phyloP scores from a whole-genome alignment of 2,888 invertebrate species.

The Lasioglossum morio region DNA sequence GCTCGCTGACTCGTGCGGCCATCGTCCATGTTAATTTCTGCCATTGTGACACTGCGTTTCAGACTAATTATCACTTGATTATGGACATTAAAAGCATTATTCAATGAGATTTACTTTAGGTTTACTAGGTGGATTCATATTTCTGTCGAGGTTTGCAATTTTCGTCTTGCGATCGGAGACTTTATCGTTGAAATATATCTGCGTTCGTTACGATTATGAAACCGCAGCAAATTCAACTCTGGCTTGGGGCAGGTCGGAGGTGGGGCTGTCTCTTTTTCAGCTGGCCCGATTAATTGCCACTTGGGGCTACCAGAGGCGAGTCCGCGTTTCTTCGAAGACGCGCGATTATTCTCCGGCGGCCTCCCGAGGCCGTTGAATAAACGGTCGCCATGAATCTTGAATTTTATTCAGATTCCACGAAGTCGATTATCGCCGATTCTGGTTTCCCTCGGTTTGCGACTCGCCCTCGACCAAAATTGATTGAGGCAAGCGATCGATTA shows the following conservation, averaged over 20 bases:
- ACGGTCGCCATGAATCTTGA: constrained; percentile 19
- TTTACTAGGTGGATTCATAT: background rate
- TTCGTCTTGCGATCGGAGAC: background rate
- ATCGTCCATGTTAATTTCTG: background rate
- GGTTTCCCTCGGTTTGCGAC: background rate
- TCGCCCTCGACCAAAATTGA: background rate
- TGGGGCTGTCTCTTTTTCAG: background rate
- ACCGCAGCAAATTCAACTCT: background rate
- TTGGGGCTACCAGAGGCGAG: background rate
- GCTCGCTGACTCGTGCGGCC: background rate
- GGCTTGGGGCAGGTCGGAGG: background rate
- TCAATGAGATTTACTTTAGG: background rate
- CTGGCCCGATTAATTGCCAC: constrained; percentile 14
- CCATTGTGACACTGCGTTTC: background rate
- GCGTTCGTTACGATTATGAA: background rate
- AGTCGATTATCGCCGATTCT: background rate
- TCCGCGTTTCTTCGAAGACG: constrained; percentile 18
- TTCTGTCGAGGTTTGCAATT: background rate
- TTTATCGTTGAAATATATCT: background rate
- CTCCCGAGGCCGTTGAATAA: constrained; percentile 14
- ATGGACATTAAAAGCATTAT: background rate
- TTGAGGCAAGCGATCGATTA: too few relatives aligned
- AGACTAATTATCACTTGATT: background rate
- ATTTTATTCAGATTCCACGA: constrained; percentile 28
- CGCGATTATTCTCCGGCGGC: background rate